These are phyloP conservation scores for Chydorus sphaericus DNA, from an alignment of 2,888 invertebrate genomes.

Conservation along the genomic window DNA sequence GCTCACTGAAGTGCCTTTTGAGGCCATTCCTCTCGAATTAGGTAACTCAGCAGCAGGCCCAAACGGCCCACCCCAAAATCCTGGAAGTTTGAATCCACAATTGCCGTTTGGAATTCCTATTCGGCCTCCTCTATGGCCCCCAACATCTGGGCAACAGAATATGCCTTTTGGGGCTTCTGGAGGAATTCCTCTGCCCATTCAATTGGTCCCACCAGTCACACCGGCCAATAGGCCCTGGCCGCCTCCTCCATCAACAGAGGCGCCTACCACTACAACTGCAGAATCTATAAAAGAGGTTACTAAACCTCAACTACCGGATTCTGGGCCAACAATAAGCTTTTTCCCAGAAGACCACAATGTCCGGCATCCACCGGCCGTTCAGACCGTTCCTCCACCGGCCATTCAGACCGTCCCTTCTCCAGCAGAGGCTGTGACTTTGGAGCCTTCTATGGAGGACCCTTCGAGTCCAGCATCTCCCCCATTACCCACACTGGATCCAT, in stretches of 20 bases:
- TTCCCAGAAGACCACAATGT: conserved; percentile 40
- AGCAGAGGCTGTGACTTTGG: background rate
- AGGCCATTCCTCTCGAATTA: conserved; percentile 23
- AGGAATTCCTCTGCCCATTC: conserved; percentile 59
- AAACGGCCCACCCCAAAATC: conserved; percentile 27
- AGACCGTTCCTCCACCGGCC: background rate
- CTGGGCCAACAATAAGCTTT: too few relatives aligned
- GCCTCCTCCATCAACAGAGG: conserved; percentile 22
- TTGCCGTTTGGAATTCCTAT: conserved; percentile 10
- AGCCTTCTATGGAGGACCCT: background rate
- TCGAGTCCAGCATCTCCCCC: conserved; percentile 19
- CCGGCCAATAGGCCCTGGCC: background rate
- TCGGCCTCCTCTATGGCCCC: conserved; percentile 19
- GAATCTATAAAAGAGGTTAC: too few relatives aligned
- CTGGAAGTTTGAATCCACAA: background rate
- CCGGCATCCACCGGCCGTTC: conserved; percentile 29
- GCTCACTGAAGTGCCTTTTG: conserved; percentile 47
- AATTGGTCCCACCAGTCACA: conserved; percentile 38
- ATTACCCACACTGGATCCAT: conserved; percentile 10
- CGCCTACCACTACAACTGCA: conserved; percentile 23
- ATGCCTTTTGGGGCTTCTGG: conserved; percentile 43
- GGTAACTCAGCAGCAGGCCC: conserved; percentile 24
- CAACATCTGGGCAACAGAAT: conserved; percentile 29
- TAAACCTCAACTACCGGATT: too few relatives aligned
- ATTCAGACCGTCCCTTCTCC: background rate